phyloP scores from a whole-genome alignment of 2,113 vertebrate species.

The Percopsis transmontana region DNA sequence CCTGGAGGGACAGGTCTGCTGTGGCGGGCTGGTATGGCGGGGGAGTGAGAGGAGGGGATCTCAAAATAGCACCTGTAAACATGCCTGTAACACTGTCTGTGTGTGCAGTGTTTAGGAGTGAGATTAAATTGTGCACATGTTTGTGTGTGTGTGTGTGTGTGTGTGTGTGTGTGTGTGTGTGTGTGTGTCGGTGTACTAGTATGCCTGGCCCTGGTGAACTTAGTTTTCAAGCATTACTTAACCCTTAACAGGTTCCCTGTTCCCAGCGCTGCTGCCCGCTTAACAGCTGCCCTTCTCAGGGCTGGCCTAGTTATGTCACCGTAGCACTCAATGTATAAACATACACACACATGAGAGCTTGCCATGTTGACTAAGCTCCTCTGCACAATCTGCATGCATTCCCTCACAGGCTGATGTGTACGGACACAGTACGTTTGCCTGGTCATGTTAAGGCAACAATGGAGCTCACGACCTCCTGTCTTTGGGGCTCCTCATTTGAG shows the following conservation, averaged over 20 bases:
- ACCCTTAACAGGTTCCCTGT: conserved; percentile 52
- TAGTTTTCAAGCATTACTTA: conserved; percentile 69
- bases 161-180: conserved; percentile 11
- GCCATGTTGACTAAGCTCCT: conserved; percentile 6
- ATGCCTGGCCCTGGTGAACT: conserved; percentile 61
- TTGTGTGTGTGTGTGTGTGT: conserved; percentile 1
- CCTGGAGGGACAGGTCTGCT: conserved; percentile 13
- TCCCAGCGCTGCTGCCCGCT: conserved; percentile 22
- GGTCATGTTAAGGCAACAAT: conserved; percentile 60
- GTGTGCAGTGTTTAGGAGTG: conserved; percentile 1
- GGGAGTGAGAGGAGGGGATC: conserved; percentile 23
- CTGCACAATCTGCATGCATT: conserved; percentile 36
- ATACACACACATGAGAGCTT: neutral
- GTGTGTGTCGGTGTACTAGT: conserved; percentile 27
- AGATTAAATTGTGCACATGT: neutral
- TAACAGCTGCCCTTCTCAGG: conserved; percentile 49
- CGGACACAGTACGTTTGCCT: conserved; percentile 31
- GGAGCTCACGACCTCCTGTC: conserved; percentile 19
- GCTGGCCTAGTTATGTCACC: conserved; percentile 61
- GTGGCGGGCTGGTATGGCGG: conserved; percentile 14
- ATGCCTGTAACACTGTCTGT: conserved; percentile 16
- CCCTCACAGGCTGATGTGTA: conserved; percentile 41
- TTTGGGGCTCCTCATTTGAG: conserved; percentile 17
- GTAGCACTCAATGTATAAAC: conserved; percentile 12
- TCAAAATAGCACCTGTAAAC: conserved; percentile 60